Evolutionary conservation across 2,888 invertebrate genomes (phyloP).

Genomic region (Cremastobaeus sp.): DNA sequence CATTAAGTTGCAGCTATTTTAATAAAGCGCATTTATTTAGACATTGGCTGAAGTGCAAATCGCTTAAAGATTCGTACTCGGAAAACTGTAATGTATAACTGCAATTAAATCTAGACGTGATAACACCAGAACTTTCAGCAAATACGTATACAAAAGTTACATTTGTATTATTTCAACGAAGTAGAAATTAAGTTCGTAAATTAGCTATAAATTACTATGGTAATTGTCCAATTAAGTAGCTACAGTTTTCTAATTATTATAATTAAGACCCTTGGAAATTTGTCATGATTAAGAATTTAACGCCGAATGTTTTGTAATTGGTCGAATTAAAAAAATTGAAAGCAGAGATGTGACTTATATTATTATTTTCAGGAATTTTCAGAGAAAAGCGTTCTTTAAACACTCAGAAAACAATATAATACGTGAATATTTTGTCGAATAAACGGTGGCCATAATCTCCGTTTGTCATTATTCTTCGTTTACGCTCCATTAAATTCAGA

Average conservation of each 20-base stretch:
- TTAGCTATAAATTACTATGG: slow-evolving; percentile 31
- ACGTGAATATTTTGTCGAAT: too few species aligned
- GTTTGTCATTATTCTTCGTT: slow-evolving; percentile 24
- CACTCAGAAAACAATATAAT: too few species aligned
- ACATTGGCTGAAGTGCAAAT: slow-evolving; percentile 18
- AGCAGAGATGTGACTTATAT: too few species aligned
- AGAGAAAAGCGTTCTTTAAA: too few species aligned
- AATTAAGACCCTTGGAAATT: too few species aligned
- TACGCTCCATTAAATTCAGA: background rate
- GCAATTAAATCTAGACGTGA: slow-evolving; percentile 43
- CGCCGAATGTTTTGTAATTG: too few species aligned
- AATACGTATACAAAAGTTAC: slow-evolving; percentile 40
- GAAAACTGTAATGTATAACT: slow-evolving; percentile 14
- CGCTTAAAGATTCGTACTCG: slow-evolving; percentile 26
- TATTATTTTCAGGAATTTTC: too few species aligned
- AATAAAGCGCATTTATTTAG: slow-evolving; percentile 9
- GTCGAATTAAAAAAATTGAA: too few species aligned
- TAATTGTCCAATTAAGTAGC: slow-evolving; percentile 29
- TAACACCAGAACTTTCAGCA: slow-evolving; percentile 16
- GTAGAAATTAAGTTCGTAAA: slow-evolving; percentile 36
- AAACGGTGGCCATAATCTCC: too few species aligned
- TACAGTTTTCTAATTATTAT: slow-evolving; percentile 33
- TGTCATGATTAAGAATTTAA: too few species aligned
- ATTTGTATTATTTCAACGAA: slow-evolving; percentile 39
- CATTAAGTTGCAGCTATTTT: too few species aligned